A percentile compares a stretch with the other conserved stretches of the same genome.
phyloP scores from a whole-genome alignment of 1,140 invertebrate species.

The Scylla paramamosain region DNA sequence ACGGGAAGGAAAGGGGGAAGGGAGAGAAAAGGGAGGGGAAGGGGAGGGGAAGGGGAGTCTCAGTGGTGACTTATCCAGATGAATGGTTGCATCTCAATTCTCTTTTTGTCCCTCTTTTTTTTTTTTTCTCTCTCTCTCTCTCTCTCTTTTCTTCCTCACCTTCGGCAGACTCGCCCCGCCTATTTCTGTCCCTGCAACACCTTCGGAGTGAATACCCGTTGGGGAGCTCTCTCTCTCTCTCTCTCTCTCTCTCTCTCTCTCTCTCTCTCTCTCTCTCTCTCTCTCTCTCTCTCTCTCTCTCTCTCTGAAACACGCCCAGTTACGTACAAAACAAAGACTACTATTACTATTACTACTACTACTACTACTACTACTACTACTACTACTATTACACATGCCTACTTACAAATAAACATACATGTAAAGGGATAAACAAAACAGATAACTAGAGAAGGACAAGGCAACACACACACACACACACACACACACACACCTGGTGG shows the following conservation, averaged over 20 bases:
- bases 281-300: slow-evolving; percentile 7
- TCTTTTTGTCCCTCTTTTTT: slow-evolving; percentile 27
- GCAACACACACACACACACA: slow-evolving; percentile 29
- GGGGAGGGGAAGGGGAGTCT: background rate
- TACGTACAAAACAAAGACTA: background rate
- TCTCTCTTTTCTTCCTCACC: background rate
- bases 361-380: no score
- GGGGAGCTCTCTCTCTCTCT: slow-evolving; percentile 39
- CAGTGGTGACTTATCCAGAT: slow-evolving; percentile 58
- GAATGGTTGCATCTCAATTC: slow-evolving; percentile 66
- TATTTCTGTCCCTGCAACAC: no score
- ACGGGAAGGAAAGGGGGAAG: no score
- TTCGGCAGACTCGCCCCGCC: background rate
- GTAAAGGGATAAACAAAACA: background rate
- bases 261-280: slow-evolving; percentile 44
- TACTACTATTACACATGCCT: no score
- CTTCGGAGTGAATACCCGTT: no score
- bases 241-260: background rate
- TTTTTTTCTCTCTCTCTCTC: background rate
- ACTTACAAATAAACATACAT: background rate
- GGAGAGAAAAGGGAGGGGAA: background rate
- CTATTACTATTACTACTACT: background rate
- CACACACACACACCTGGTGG: background rate
- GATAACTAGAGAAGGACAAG: background rate
- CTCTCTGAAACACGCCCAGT: no score